Evolutionary conservation across 2,113 vertebrate species (phyloP).

Genomic region (Poeciliopsis prolifica): DNA sequence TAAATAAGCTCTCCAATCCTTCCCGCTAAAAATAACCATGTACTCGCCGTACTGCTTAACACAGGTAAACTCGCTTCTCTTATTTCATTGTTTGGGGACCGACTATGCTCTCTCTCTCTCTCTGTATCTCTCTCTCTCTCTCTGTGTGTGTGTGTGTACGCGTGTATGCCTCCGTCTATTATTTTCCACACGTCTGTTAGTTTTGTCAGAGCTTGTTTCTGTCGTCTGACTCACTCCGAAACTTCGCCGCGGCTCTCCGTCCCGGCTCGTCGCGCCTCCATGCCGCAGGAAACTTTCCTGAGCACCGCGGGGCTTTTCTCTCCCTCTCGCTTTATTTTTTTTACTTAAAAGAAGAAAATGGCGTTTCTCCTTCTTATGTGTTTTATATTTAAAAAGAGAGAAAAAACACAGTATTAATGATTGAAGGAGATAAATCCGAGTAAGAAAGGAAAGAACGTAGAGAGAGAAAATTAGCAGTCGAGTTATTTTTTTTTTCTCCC

Average conservation of each 20-base stretch:
- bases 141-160: conserved; percentile 17
- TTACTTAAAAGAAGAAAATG: conserved; percentile 78
- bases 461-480: conserved; percentile 26
- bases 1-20: conserved; percentile 72
- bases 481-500: conserved; percentile 27
- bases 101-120: neutral
- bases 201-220: conserved; percentile 10
- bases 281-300: conserved; percentile 41
- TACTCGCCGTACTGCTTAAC: conserved; percentile 87
- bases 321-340: neutral
- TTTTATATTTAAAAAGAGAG: conserved; percentile 61
- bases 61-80: conserved; percentile 78
- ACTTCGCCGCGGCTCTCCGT: conserved; percentile 27
- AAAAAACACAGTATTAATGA: neutral
- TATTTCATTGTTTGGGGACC: conserved; percentile 47
- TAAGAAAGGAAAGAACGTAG: conserved; percentile 31
- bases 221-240: conserved; percentile 15
- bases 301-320: conserved; percentile 63
- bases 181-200: conserved; percentile 9
- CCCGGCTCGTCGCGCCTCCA: conserved; percentile 23
- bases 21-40: conserved; percentile 75
- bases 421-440: neutral
- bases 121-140: neutral
- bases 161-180: neutral
- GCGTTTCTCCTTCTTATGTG: conserved; percentile 79